Base-by-base conservation (phyloP, 2,797 vertebrate genomes). In the Oophaga sylvatica region DNA sequence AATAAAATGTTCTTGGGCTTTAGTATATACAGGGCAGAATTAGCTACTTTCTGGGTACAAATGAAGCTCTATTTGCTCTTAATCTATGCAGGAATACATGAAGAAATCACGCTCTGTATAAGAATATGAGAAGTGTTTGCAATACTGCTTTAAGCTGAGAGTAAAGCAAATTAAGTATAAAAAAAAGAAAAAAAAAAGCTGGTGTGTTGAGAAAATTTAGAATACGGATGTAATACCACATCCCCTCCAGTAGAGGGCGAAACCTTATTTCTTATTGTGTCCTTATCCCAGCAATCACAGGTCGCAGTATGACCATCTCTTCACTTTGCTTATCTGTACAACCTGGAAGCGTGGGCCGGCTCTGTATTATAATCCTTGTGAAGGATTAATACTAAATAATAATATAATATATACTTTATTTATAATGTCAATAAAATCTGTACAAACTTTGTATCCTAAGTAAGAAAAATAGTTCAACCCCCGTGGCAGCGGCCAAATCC, bases 401-500 rank as follows among this genome's bases (percentile, higher is more conserved):
- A 88, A 85, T 88, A 88, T 76, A 76, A 76, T 87, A 87, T 88
- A 87, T 87, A 88, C 79, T 65, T 78, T 85, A 87, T 81, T 48
- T 87, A 86, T 85, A 85, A 56, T 19, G 41, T 80, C 67, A 81
- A 85, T 85, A 89, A 89, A 89, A 89, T 80, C 83, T 85, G 87
- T 89, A 89, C 83, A 89, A 85, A 85, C 75, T 53, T 87, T 88
- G 82, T 80, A 89, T 89, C 71, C 87, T 89, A 89, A 85, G 83
- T 88, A 88, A 81, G 77, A 89, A 89, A 53, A 89, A 89, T 89
- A 89, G 79, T 85, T 63, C 87, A 59, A 26, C 31, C 29, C 31
- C 29, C 22, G 5, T 45, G 35, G 79, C 79, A 16, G 31, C 22
- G 9, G 79, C 79, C 79, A 65, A n/a, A 48, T 63, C 35, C 35